Evolutionary conservation across 2,797 vertebrate species (phyloP).

Genomic region (Propithecus perrieri): DNA sequence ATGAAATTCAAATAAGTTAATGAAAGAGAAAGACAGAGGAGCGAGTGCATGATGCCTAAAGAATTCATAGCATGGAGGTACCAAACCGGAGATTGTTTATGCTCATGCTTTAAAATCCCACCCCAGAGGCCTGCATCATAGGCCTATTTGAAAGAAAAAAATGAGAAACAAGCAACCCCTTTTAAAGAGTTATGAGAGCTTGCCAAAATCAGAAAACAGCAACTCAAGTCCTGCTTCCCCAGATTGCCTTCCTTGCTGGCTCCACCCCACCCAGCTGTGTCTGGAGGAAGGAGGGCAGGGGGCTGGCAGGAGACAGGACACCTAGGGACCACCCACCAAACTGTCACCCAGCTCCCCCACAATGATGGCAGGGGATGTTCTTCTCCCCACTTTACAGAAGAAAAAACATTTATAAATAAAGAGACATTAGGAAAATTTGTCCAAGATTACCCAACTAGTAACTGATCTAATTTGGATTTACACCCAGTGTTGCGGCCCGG

Average conservation of each 20-base stretch:
- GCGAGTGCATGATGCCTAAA: background rate
- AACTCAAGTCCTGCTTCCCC: background rate
- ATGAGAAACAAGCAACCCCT: background rate
- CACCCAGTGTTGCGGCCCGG: too few species aligned
- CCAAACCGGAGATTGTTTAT: background rate
- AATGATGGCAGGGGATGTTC: background rate
- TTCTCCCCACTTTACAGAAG: background rate
- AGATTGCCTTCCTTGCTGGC: background rate
- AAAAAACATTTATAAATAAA: background rate
- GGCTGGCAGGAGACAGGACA: background rate
- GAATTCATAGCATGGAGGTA: rapidly evolving
- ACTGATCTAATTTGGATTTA: background rate
- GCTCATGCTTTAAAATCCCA: background rate
- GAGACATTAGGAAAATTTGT: background rate
- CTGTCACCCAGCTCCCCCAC: background rate
- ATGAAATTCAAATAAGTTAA: background rate
- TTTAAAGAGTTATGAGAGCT: background rate
- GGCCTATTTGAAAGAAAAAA: background rate
- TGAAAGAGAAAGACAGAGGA: background rate
- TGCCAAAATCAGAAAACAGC: background rate
- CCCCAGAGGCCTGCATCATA: background rate
- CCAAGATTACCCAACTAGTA: background rate
- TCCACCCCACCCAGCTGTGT: background rate
- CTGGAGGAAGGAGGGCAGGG: background rate
- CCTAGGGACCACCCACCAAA: background rate